phyloP scores from a whole-genome alignment of 2,797 vertebrate species.

The Hylomyscus alleni region DNA sequence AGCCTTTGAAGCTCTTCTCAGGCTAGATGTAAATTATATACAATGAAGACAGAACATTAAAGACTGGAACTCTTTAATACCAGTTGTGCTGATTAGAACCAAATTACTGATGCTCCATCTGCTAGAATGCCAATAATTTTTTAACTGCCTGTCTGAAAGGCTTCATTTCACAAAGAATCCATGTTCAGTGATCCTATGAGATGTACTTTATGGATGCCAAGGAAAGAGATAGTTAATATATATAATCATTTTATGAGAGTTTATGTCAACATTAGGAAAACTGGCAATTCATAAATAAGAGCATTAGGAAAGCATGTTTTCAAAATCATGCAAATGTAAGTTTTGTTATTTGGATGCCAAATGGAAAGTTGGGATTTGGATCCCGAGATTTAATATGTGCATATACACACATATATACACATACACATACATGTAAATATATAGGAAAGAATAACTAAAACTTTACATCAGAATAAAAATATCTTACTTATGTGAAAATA shows the following conservation, averaged over 20 bases:
- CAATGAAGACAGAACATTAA: constrained; percentile 85
- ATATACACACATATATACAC: background rate
- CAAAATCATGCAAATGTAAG: background rate
- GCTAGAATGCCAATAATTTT: constrained; percentile 80
- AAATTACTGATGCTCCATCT: constrained; percentile 88
- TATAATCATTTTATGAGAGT: constrained; percentile 68
- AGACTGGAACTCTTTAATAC: constrained; percentile 82
- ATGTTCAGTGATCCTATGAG: constrained; percentile 68
- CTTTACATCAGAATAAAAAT: background rate
- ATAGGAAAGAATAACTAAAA: background rate
- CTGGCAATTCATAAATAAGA: constrained; percentile 58
- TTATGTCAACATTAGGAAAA: constrained; percentile 78
- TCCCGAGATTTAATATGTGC: background rate
- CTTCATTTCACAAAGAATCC: constrained; percentile 83
- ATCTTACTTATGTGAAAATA: background rate
- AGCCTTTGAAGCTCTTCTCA: constrained; percentile 79
- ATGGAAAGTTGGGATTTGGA: background rate
- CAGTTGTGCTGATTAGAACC: constrained; percentile 83
- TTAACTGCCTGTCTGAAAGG: constrained; percentile 78
- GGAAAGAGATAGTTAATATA: constrained; percentile 76
- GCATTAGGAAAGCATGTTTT: constrained; percentile 60
- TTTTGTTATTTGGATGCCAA: background rate
- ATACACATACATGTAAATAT: background rate
- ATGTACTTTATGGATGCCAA: constrained; percentile 72
- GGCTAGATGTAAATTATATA: constrained; percentile 83